Evolutionary conservation across 2,888 invertebrate genomes (phyloP).

Genomic region (Eutolmus rufibarbis): DNA sequence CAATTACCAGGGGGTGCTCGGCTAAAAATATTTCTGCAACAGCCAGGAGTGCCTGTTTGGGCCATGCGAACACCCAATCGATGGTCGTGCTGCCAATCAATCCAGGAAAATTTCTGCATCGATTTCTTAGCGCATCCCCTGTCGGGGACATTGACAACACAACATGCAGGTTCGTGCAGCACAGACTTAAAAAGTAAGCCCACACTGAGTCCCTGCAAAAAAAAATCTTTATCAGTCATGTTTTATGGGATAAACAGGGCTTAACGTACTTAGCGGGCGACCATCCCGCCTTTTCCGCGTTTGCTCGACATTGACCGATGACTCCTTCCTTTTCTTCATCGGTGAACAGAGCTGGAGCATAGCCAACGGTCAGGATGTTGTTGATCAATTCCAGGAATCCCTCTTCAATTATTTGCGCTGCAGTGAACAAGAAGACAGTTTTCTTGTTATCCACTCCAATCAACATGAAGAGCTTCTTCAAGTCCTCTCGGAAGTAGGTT

Average conservation of each 20-base stretch:
- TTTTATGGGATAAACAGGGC: neutral
- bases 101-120: constrained; percentile 91
- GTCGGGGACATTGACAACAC: constrained; percentile 90
- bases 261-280: constrained; percentile 72
- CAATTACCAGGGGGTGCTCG: constrained; percentile 68
- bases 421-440: constrained; percentile 83
- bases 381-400: constrained; percentile 89
- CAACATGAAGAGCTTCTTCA: constrained; percentile 78
- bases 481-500: constrained; percentile 81
- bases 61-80: constrained; percentile 96
- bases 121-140: constrained; percentile 80
- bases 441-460: constrained; percentile 82
- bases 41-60: constrained; percentile 84
- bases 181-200: constrained; percentile 80
- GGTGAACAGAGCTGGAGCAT: constrained; percentile 84
- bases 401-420: constrained; percentile 82
- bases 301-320: constrained; percentile 72
- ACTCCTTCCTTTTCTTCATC: constrained; percentile 90
- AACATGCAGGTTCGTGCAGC: constrained; percentile 87
- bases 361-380: constrained; percentile 88
- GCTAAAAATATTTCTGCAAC: constrained; percentile 86
- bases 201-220: constrained; percentile 77
- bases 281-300: constrained; percentile 74
- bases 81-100: constrained; percentile 91
- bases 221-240: constrained; percentile 1